Conservation (phyloP, 2,888 invertebrate species). For the Drosophila macrospina region DNA sequence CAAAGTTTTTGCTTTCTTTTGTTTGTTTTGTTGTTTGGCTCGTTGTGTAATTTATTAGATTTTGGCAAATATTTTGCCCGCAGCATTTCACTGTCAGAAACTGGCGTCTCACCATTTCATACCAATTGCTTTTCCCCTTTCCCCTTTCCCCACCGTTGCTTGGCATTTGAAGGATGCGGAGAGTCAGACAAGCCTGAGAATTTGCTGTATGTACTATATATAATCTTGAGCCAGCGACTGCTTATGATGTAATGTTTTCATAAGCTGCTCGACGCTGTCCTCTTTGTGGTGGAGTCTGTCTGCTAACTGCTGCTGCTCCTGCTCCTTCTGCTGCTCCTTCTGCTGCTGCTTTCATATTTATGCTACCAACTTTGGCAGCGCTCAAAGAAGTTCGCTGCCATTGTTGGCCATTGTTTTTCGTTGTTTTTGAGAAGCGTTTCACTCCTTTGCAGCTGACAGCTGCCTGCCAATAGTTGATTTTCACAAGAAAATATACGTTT, state of each 20-base stretch:
- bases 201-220: conserved; percentile 10
- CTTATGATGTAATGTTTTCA: conserved; percentile 79
- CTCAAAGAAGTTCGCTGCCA: conserved; percentile 45
- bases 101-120: conserved; percentile 45
- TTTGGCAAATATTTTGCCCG: conserved; percentile 71
- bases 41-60: conserved; percentile 72
- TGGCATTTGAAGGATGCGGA: not conserved
- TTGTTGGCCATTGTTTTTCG: conserved; percentile 69
- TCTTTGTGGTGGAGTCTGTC: not conserved
- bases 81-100: conserved; percentile 66
- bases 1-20: not conserved
- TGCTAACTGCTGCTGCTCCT: conserved; percentile 18
- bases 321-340: conserved; percentile 23
- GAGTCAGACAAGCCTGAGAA: conserved; percentile 30
- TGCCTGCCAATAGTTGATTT: conserved; percentile 81
- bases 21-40: not conserved
- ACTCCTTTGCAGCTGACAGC: conserved; percentile 73
- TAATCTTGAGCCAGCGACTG: conserved; percentile 35
- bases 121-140: not conserved
- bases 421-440: conserved; percentile 62
- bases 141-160: no score
- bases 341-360: conserved; percentile 31
- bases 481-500: conserved; percentile 68
- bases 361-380: conserved; percentile 51
- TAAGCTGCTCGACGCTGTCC: conserved; percentile 42